Percentiles rank a stretch among this genome's conserved stretches.
phyloP scores from a whole-genome alignment of 2,888 invertebrate genomes.

The Corbicula japonica region DNA sequence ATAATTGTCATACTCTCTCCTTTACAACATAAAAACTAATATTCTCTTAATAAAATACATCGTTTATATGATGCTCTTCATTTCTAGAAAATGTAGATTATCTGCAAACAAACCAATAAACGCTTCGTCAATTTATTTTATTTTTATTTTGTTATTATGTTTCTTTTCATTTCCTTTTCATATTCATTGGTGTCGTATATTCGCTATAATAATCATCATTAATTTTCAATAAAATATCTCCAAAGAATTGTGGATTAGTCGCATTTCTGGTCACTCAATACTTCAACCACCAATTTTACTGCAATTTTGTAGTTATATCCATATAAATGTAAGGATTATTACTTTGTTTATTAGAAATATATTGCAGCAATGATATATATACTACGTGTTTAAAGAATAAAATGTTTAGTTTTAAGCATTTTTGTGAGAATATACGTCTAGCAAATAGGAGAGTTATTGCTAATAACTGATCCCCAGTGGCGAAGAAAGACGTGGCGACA shows the following conservation, averaged over 20 bases:
- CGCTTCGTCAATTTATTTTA: conserved; percentile 39
- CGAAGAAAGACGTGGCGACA: conserved; percentile 29
- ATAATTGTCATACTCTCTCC: not conserved
- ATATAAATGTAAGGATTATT: conserved; percentile 42
- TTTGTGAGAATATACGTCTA: conserved; percentile 30
- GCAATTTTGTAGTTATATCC: conserved; percentile 34
- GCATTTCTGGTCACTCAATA: conserved; percentile 32
- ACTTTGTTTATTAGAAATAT: conserved; percentile 41
- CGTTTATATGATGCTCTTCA: not conserved
- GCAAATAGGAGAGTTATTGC: conserved; percentile 29
- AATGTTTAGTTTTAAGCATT: conserved; percentile 34
- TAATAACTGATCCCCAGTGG: conserved; percentile 33
- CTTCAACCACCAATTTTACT: conserved; percentile 31
- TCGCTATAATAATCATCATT: conserved; percentile 57
- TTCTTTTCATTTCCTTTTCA: conserved; percentile 54
- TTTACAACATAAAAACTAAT: not conserved
- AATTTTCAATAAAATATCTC: conserved; percentile 62
- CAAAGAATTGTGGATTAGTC: conserved; percentile 21
- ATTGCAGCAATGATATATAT: conserved; percentile 39
- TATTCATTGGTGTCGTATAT: conserved; percentile 46
- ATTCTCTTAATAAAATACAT: not conserved
- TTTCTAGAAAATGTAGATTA: not conserved
- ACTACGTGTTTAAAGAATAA: conserved; percentile 37
- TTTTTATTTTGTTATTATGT: conserved; percentile 57
- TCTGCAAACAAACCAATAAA: conserved; percentile 1